These are phyloP conservation scores for Forbesichthys agassizii DNA, from an alignment of 2,113 vertebrate species.

Conservation along the genomic window DNA sequence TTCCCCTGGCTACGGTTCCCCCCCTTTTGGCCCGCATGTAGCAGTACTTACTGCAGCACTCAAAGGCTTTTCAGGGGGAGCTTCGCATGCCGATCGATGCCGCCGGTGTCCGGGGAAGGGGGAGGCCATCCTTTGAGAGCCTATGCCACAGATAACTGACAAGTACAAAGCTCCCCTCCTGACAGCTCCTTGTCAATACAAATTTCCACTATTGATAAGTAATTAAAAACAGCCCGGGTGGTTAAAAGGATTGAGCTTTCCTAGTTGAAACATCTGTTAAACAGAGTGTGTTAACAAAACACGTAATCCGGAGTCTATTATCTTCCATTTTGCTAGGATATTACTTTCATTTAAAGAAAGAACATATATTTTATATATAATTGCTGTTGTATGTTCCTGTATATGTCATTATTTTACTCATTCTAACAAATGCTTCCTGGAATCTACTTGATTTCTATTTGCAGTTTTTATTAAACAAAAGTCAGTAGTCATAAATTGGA, in stretches of 20 bases:
- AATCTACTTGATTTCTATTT: too few species aligned
- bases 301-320: background rate
- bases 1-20: constrained; percentile 36
- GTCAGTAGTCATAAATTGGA: too few species aligned
- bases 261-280: constrained; percentile 77
- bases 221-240: constrained; percentile 70
- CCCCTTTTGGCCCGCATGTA: constrained; percentile 58
- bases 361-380: too few species aligned
- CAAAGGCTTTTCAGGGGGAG: constrained; percentile 69
- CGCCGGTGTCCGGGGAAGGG: constrained; percentile 53
- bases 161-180: constrained; percentile 77
- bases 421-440: too few species aligned
- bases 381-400: constrained; percentile 9
- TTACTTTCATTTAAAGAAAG: too few species aligned
- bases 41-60: constrained; percentile 36
- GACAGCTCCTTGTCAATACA: constrained; percentile 82
- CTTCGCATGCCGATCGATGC: constrained; percentile 70
- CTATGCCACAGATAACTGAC: constrained; percentile 75
- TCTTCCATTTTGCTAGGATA: background rate
- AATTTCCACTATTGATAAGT: constrained; percentile 82
- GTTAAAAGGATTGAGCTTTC: constrained; percentile 36
- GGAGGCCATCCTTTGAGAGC: constrained; percentile 57
- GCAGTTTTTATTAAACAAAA: too few species aligned
- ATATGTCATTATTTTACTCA: constrained; percentile 27
- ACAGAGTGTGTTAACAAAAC: constrained; percentile 71